Conservation (phyloP, 1,140 invertebrate genomes). For the Ceratina australensis region DNA sequence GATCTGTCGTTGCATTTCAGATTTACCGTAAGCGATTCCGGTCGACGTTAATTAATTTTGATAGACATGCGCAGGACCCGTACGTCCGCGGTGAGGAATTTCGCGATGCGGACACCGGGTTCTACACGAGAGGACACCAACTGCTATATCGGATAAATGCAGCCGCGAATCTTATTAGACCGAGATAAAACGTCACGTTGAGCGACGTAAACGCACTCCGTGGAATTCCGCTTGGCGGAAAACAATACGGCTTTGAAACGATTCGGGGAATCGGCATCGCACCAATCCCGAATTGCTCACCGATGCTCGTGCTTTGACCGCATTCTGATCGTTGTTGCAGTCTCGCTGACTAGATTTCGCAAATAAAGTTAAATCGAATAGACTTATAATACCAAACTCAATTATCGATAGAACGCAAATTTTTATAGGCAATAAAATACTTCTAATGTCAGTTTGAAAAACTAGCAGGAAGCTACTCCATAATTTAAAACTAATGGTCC, state of each 20-base stretch:
- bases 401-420: too few species aligned
- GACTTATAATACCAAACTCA: too few species aligned
- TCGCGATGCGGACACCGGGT: neutral
- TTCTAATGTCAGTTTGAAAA: too few species aligned
- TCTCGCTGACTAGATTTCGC: neutral
- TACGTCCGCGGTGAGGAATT: constrained; percentile 2
- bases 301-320: neutral
- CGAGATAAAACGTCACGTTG: neutral
- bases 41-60: constrained; percentile 40
- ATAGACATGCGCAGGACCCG: neutral
- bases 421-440: too few species aligned
- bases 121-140: neutral
- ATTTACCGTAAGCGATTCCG: constrained; percentile 36
- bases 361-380: too few species aligned
- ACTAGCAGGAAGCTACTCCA: too few species aligned
- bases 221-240: constrained; percentile 20
- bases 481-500: too few species aligned
- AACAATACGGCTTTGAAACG: constrained; percentile 16
- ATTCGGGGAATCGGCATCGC: constrained; percentile 15
- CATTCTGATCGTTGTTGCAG: neutral
- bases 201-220: neutral
- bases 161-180: neutral
- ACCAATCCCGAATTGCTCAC: neutral
- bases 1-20: constrained; percentile 45
- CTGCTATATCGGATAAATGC: too few species aligned